Evolutionary conservation across 1,140 invertebrate genomes (phyloP).

Genomic region (Argopecten irradians): DNA sequence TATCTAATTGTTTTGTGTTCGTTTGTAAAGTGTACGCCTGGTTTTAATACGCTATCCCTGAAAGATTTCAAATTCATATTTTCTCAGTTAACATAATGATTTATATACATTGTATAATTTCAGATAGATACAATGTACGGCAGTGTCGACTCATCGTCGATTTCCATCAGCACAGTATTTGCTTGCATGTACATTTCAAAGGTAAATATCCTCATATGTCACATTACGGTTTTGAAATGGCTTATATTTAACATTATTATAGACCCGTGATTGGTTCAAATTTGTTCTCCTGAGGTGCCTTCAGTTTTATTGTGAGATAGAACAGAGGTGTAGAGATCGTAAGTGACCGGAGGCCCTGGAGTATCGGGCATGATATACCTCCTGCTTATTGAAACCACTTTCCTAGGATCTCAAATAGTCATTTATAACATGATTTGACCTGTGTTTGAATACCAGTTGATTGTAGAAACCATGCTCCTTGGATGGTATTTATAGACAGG

Average conservation of each 20-base stretch:
- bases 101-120: background rate
- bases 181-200: constrained; percentile 47
- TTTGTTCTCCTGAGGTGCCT: too few relatives aligned
- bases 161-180: constrained; percentile 42
- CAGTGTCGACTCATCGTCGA: constrained; percentile 40
- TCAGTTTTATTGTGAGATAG: too few relatives aligned
- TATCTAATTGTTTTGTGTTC: too few relatives aligned
- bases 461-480: background rate
- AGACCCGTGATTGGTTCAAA: too few relatives aligned
- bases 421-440: too few relatives aligned
- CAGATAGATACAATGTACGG: constrained; percentile 53
- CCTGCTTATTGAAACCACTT: background rate
- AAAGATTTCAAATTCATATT: background rate
- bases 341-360: background rate
- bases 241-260: background rate
- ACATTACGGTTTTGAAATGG: background rate
- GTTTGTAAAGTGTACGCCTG: background rate
- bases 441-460: background rate
- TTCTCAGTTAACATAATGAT: background rate
- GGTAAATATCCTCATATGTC: constrained; percentile 30
- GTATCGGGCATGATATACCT: too few relatives aligned
- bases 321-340: too few relatives aligned
- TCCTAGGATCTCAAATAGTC: background rate
- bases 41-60: background rate
- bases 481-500: background rate